Base-by-base conservation (phyloP, 2,888 invertebrate species). In the Morpho achilles region DNA sequence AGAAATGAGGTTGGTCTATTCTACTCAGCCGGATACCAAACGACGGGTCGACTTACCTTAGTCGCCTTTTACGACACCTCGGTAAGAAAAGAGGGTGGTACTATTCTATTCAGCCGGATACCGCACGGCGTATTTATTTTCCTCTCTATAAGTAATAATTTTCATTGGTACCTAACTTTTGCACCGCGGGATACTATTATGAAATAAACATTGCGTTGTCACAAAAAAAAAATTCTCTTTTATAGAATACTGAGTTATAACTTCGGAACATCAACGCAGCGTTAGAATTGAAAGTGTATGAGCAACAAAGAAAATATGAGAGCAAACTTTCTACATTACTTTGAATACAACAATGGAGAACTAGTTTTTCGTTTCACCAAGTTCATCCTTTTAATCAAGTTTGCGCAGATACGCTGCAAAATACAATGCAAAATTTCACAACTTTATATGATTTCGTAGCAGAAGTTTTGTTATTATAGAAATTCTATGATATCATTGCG, bases 351-450 rank as follows among this genome's bases (percentile, higher is more conserved):
- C 60, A 60, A 60, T 57, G 50, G 50, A 40, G 3, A 60, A 57
- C 50, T 57, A 56, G 47, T 57, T 53, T 57, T 60, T 57, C 53
- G 50, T 60, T 51, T 44, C 44, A 53, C 50, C 16, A 57, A 60
- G 57, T 60, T 57, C 53, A 57, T 50, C 57, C 47, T 60, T 60
- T 60, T 57, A 60, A 60, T 57, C 57, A 57, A 54, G 53, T 50
- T 44, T 10, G 46, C 50, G 50, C 41, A 46, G 50, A 60, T 53
- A 56, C 45, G 52, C 42, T 45, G 45, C 45, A 50, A 53, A 53
- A 50, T 53, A 49, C 53, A 23, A 49, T 56, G 56, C 56, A 49
- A 49, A 49, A 56, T 56, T 56, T 45, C n/a, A 44, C 16, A 55
- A 50, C 56, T 56, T 50, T 60, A 40, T 58, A 51, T 53, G 52